Percentiles rank a stretch among this genome's conserved stretches.
Conservation (phyloP, 2,888 invertebrate genomes). For the Acanthoscelides obtectus region DNA sequence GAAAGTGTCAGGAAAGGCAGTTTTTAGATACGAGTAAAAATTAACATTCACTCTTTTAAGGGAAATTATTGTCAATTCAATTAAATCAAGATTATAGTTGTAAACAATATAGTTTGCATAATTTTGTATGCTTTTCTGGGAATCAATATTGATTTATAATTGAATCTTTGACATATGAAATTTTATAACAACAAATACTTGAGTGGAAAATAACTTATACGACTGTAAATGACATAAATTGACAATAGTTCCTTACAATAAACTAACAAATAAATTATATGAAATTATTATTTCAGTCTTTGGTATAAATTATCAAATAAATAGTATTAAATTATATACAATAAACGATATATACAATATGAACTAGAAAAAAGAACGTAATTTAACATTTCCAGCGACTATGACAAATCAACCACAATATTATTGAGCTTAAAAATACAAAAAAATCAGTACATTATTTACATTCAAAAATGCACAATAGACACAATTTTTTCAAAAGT, state of each 20-base stretch:
- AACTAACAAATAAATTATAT: conserved; percentile 22
- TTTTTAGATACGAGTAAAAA: not conserved
- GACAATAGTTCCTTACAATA: conserved; percentile 30
- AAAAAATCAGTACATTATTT: conserved; percentile 7
- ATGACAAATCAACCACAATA: conserved; percentile 2
- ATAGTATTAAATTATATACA: conserved; percentile 34
- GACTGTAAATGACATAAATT: conserved; percentile 10
- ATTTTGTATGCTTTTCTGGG: too few relatives aligned
- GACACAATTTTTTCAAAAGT: not conserved
- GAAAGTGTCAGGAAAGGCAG: not conserved
- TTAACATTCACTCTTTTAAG: not conserved
- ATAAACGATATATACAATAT: conserved; percentile 26
- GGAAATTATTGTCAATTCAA: not conserved
- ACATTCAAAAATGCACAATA: conserved; percentile 1
- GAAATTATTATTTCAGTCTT: conserved; percentile 37
- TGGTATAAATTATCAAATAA: conserved; percentile 38
- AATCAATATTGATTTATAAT: too few relatives aligned
- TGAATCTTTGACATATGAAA: too few relatives aligned
- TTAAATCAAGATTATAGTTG: too few relatives aligned
- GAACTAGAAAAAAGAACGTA: not conserved
- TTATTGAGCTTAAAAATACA: not conserved
- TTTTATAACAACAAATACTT: too few relatives aligned
- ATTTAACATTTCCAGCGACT: not conserved
- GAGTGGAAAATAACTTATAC: not conserved
- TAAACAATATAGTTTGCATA: too few relatives aligned